A percentile compares a stretch with the other conserved stretches of the same genome.
Evolutionary conservation across 2,888 invertebrate genomes (phyloP).

Genomic region (Ormyrus thymus): DNA sequence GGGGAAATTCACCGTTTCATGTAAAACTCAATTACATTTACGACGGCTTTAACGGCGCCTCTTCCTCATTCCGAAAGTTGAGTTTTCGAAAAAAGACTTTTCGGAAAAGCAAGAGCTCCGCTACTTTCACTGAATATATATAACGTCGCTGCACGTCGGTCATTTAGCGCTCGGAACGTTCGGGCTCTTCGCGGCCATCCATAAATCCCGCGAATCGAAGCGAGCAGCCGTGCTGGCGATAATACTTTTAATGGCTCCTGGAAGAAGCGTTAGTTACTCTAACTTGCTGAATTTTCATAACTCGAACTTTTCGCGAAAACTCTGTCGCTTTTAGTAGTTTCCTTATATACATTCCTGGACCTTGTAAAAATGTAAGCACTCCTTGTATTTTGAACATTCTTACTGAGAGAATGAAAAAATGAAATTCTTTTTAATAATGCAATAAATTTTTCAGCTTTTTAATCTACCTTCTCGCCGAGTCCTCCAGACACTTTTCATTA

Average conservation of each 20-base stretch:
- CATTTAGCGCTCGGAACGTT: conserved; percentile 1
- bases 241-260: conserved; percentile 24
- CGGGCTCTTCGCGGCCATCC: conserved; percentile 11
- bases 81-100: not conserved
- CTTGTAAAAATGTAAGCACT: too few relatives aligned
- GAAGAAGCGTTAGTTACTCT: not conserved
- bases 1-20: not conserved
- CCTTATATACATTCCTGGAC: too few relatives aligned
- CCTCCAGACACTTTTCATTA: too few relatives aligned
- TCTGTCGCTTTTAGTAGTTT: too few relatives aligned
- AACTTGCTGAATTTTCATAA: not conserved
- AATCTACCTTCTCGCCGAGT: too few relatives aligned
- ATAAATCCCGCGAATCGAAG: conserved; percentile 26
- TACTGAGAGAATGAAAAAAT: too few relatives aligned
- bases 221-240: conserved; percentile 29
- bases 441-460: too few relatives aligned
- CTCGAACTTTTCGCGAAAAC: too few relatives aligned
- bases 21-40: conserved; percentile 2
- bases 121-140: conserved; percentile 27
- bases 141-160: not conserved
- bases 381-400: too few relatives aligned
- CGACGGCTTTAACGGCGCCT: not conserved
- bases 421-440: too few relatives aligned
- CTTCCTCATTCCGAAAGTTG: not conserved
- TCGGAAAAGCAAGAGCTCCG: not conserved